A percentile compares a stretch with the other conserved stretches of the same genome.
Conservation (phyloP, 2,888 invertebrate genomes). For the Lasioglossum pauxillum region DNA sequence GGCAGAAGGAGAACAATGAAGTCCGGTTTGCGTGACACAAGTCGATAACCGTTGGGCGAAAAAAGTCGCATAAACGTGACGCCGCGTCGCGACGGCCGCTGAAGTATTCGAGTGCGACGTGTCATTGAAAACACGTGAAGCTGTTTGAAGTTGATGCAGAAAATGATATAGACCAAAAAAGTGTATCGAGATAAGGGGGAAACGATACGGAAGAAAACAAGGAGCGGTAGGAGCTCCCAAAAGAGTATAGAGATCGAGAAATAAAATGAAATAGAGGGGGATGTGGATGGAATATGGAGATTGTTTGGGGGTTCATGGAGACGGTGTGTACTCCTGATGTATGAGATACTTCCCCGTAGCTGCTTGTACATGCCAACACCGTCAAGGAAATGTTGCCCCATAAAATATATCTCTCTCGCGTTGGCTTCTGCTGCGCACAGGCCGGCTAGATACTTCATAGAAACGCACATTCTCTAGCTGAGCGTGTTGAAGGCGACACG, state of each 20-base stretch:
- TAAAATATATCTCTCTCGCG: constrained; percentile 77
- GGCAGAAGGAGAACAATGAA: not conserved
- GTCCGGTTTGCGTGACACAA: not conserved
- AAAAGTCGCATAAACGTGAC: not conserved
- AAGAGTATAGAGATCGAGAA: constrained; percentile 1
- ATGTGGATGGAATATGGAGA: constrained; percentile 24
- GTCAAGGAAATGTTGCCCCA: constrained; percentile 77
- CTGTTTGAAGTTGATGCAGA: not conserved
- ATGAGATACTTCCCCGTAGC: constrained; percentile 71
- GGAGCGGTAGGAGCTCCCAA: not conserved
- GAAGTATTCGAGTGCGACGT: not conserved
- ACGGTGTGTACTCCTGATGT: constrained; percentile 69
- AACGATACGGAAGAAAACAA: not conserved
- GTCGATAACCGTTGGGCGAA: not conserved
- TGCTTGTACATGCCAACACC: constrained; percentile 68
- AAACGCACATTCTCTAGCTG: constrained; percentile 54
- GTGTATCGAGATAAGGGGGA: not conserved
- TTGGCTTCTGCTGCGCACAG: constrained; percentile 67
- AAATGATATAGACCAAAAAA: not conserved
- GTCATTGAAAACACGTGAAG: not conserved
- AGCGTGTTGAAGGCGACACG: constrained; percentile 44
- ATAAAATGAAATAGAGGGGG: constrained; percentile 45
- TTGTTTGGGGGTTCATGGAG: constrained; percentile 46
- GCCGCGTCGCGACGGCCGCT: not conserved
- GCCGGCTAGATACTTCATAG: constrained; percentile 74